A percentile compares a stretch with the other conserved stretches of the same genome.
phyloP scores from a whole-genome alignment of 1,140 invertebrate species.

The Callitettix versicolor region DNA sequence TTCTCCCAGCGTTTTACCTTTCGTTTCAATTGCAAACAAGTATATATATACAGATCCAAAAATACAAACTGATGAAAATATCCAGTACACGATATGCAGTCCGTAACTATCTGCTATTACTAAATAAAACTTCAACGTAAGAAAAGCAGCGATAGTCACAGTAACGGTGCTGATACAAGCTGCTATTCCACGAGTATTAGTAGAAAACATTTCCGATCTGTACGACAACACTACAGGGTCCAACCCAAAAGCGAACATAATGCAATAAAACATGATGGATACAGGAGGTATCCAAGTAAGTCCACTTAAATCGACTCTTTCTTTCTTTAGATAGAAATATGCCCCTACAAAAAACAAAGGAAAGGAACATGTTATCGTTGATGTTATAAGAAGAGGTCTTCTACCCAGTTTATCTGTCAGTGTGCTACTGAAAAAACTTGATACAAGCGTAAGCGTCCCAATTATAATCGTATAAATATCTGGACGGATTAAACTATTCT shows the following conservation, averaged over 20 bases:
- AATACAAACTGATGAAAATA: slow-evolving; percentile 14
- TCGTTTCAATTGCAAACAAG: slow-evolving; percentile 14
- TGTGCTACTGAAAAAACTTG: slow-evolving; percentile 30
- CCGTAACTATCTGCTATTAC: slow-evolving; percentile 9
- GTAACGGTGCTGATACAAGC: background rate
- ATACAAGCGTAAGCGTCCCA: slow-evolving; percentile 28
- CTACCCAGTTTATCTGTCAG: slow-evolving; percentile 37
- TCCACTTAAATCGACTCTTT: background rate
- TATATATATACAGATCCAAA: slow-evolving; percentile 15
- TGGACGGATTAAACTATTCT: slow-evolving; percentile 9
- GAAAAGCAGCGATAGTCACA: slow-evolving; percentile 11
- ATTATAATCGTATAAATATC: slow-evolving; percentile 21
- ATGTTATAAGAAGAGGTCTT: slow-evolving; percentile 41
- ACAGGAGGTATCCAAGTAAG: background rate
- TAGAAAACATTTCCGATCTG: slow-evolving; percentile 8
- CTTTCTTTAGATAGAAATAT: slow-evolving; percentile 1
- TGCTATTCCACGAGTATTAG: slow-evolving; percentile 8
- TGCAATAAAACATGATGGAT: background rate
- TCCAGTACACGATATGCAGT: slow-evolving; percentile 15
- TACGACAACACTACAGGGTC: slow-evolving; percentile 19
- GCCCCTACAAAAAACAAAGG: slow-evolving; percentile 43
- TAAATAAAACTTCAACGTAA: slow-evolving; percentile 20
- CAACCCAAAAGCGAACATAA: slow-evolving; percentile 20
- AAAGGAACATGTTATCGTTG: slow-evolving; percentile 47
- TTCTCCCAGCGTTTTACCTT: slow-evolving; percentile 16